Evolutionary conservation across 2,797 vertebrate genomes (phyloP).

Genomic region (Betta splendens): DNA sequence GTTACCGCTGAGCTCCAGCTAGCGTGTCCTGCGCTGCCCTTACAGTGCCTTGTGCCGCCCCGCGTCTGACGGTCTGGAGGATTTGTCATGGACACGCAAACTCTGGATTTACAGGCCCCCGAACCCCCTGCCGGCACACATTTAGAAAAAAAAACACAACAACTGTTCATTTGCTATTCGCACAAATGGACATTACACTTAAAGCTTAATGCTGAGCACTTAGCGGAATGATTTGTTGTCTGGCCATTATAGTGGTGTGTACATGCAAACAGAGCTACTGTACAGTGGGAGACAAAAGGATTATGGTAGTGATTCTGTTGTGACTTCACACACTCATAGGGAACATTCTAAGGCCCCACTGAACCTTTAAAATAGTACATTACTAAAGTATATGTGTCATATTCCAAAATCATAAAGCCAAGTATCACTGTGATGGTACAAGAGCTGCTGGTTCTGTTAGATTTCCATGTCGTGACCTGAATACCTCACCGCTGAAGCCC

Average conservation of each 20-base stretch:
- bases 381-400: constrained; percentile 10
- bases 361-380: constrained; percentile 1
- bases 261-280: constrained; percentile 6
- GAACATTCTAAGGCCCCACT: not conserved
- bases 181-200: constrained; percentile 34
- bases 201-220: constrained; percentile 37
- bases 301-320: not conserved
- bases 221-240: constrained; percentile 6
- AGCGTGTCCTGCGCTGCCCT: constrained; percentile 26
- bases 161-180: constrained; percentile 18
- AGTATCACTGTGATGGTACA: constrained; percentile 35
- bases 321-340: not conserved
- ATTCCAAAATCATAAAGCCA: constrained; percentile 18
- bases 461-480: constrained; percentile 75
- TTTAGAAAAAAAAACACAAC: constrained; percentile 30
- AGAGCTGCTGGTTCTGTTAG: constrained; percentile 42
- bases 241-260: not conserved
- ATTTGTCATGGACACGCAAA: constrained; percentile 48
- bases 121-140: constrained; percentile 49
- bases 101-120: constrained; percentile 42
- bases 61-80: constrained; percentile 27
- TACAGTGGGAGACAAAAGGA: not conserved
- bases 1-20: constrained; percentile 47
- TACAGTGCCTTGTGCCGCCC: constrained; percentile 14
- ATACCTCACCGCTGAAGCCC: constrained; percentile 68